A percentile compares a stretch with the other conserved stretches of the same genome.
Conservation (phyloP, 1,140 invertebrate genomes). For the Drosophila jambulina region DNA sequence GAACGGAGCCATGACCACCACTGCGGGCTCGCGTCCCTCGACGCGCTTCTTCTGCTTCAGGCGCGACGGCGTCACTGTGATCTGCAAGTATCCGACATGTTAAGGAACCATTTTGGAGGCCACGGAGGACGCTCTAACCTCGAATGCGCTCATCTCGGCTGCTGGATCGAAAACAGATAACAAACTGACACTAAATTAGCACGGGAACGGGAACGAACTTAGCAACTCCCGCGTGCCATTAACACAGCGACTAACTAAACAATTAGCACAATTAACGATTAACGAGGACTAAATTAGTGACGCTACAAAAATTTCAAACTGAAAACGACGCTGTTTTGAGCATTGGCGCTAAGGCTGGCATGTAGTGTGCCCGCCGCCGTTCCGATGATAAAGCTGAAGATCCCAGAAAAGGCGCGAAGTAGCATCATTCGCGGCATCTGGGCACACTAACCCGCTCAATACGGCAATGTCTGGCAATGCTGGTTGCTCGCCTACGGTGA, state of each 20-base stretch:
- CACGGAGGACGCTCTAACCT: slow-evolving; percentile 46
- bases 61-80: slow-evolving; percentile 76
- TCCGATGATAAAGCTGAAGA: too few relatives aligned
- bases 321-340: slow-evolving; percentile 25
- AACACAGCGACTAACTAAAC: slow-evolving; percentile 36
- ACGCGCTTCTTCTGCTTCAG: slow-evolving; percentile 64
- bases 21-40: slow-evolving; percentile 74
- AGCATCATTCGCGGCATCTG: too few relatives aligned
- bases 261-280: slow-evolving; percentile 55
- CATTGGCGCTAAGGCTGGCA: slow-evolving; percentile 33
- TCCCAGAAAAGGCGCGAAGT: too few relatives aligned
- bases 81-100: slow-evolving; percentile 27
- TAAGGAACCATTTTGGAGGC: background rate
- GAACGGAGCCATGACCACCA: slow-evolving; percentile 87
- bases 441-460: too few relatives aligned
- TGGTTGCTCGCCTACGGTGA: too few relatives aligned
- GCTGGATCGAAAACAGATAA: slow-evolving; percentile 8
- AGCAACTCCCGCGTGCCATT: slow-evolving; percentile 22
- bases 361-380: background rate
- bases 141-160: slow-evolving; percentile 75
- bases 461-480: too few relatives aligned
- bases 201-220: slow-evolving; percentile 20
- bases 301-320: slow-evolving; percentile 47
- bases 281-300: slow-evolving; percentile 26
- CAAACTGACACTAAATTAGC: slow-evolving; percentile 21